These are phyloP conservation scores for Smutsia gigantea DNA, from an alignment of 2,797 vertebrate genomes.

Conservation along the genomic window DNA sequence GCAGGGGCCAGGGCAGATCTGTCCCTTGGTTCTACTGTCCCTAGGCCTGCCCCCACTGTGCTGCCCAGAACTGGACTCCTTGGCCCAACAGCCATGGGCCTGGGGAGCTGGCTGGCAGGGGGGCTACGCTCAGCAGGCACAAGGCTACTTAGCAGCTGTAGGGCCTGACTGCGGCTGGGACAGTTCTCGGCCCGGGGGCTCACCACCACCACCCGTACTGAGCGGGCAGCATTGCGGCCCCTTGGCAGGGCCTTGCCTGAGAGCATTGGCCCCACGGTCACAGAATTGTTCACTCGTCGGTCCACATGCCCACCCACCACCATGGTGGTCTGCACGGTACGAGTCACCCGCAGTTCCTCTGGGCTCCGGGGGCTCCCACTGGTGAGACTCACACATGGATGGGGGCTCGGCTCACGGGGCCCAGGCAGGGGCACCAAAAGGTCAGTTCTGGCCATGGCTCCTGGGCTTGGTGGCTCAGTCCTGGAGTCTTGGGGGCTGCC, in stretches of 20 bases:
- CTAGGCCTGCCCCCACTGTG: background rate
- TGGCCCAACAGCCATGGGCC: background rate
- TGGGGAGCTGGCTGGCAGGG: conserved; percentile 36
- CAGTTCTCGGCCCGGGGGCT: background rate
- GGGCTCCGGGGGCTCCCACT: background rate
- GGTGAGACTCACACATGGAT: background rate
- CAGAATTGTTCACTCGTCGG: conserved; percentile 47
- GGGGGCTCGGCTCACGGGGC: conserved; percentile 74
- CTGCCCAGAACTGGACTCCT: background rate
- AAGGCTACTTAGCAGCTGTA: conserved; percentile 69
- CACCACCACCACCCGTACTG: conserved; percentile 35
- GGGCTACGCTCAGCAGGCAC: conserved; percentile 25
- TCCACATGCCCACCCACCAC: conserved; percentile 52
- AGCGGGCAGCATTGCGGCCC: conserved; percentile 57
- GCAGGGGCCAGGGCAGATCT: background rate
- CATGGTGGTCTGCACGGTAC: conserved; percentile 56
- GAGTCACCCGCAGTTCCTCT: conserved; percentile 64
- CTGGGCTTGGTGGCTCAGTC: background rate
- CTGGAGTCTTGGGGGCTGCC: background rate
- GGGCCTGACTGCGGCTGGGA: conserved; percentile 70
- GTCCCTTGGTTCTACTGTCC: background rate
- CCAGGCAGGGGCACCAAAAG: conserved; percentile 41
- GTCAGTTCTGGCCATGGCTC: conserved; percentile 28
- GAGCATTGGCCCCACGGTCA: background rate
- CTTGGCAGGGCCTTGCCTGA: background rate